Evolutionary conservation across 2,797 vertebrate species (phyloP), one percentile per base, ranked within the genome.

Genomic region (Sylvilagus floridanus): DNA sequence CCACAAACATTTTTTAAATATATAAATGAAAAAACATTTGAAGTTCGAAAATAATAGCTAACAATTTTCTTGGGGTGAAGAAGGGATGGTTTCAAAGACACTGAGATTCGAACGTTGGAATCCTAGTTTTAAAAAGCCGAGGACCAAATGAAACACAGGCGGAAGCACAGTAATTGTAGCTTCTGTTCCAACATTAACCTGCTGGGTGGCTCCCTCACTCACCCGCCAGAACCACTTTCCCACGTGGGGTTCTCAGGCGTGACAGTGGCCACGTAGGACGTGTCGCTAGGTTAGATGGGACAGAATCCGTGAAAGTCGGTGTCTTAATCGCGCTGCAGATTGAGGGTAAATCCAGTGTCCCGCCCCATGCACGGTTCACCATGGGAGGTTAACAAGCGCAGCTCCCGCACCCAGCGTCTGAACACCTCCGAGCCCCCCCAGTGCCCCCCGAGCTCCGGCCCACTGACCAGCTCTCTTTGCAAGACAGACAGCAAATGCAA

Each of bases 301-400:
- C 32, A 19, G 76, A 72, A 35, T 71, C 42, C 0, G 22, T 0
- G 0, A 24, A n/a, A 37, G 69, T 9, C 8, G 0, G 2, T n/a
- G 78, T 63, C 68, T 77, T 63, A 62, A 81, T 68, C 62, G 75
- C 0, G 3, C 8, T 0, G 0, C n/a, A 21, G 57, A 37, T 37
- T n/a, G n/a, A 47, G 68, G 62, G 50, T 42, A 17, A 81, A 73
- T 35, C 35, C 26, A 11, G 14, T 35, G 30, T 35, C 84, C 21
- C 42, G 0, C 5, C 26, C 62, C 26, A 12, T 0, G 17, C 0
- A 2, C 5, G 14, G 84, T 93, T 89, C 71, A 84, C 0, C 10
- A 21, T 37, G 13, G 11, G 9, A 69, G 73, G 60, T 88, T 66
- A 84, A 37, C 63, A 63, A 50, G 21, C 7, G 62, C 10, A 4